phyloP scores from a whole-genome alignment of 2,113 vertebrate genomes.

The Pseudorasbora parva region DNA sequence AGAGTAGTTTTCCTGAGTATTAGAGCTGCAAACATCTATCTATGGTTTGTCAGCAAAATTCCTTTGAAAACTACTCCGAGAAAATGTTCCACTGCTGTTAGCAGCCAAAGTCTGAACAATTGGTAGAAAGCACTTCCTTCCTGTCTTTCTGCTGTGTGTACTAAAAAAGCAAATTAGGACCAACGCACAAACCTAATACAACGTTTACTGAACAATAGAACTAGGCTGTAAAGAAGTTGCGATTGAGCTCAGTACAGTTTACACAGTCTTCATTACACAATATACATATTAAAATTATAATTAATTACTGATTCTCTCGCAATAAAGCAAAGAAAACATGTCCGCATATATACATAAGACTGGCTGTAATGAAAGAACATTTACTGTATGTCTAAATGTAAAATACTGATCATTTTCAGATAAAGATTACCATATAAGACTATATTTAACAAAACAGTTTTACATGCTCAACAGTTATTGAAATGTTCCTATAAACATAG shows the following conservation, averaged over 20 bases:
- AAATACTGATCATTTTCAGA: background rate
- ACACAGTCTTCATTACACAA: background rate
- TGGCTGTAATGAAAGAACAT: background rate
- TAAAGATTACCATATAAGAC: background rate
- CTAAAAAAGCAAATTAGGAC: conserved; percentile 5
- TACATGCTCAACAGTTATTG: background rate
- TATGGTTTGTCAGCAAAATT: background rate
- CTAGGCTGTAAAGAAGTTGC: background rate
- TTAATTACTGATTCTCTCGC: background rate
- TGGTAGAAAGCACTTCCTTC: conserved; percentile 52
- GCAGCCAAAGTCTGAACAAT: conserved; percentile 48
- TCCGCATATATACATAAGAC: background rate
- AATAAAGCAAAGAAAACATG: background rate
- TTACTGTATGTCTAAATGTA: background rate
- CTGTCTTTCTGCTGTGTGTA: conserved; percentile 35
- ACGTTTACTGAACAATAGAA: conserved; percentile 10
- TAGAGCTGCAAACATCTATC: background rate
- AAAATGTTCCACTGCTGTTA: background rate
- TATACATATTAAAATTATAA: background rate
- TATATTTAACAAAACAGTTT: background rate
- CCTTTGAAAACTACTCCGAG: conserved; percentile 4
- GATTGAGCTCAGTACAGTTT: background rate
- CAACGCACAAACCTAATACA: background rate
- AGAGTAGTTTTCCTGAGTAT: background rate
- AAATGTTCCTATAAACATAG: background rate